These are phyloP conservation scores for Allolobophora icterica DNA, from an alignment of 2,888 invertebrate species.

Conservation along the genomic window DNA sequence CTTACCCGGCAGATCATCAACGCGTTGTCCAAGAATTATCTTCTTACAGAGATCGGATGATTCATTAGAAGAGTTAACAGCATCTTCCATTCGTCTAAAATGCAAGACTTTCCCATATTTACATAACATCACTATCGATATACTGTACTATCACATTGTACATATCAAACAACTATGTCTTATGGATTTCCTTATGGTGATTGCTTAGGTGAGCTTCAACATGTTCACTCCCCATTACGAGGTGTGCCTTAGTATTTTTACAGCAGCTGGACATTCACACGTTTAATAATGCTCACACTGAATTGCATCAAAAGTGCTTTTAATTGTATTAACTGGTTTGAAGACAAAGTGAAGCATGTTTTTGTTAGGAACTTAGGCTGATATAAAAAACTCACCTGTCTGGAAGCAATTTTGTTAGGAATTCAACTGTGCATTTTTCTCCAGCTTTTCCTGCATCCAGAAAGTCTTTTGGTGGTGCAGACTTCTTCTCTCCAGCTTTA, in stretches of 20 bases:
- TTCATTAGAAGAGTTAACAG: slow-evolving; percentile 49
- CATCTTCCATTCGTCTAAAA: slow-evolving; percentile 55
- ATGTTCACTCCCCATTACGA: no score
- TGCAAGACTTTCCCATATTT: slow-evolving; percentile 12
- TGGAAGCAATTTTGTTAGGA: slow-evolving; percentile 53
- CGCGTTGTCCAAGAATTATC: slow-evolving; percentile 50
- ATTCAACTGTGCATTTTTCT: slow-evolving; percentile 53
- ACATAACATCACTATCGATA: not conserved
- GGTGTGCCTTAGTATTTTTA: no score
- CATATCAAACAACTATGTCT: not conserved
- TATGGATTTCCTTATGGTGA: no score
- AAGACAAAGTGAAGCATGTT: not conserved
- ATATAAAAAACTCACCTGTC: slow-evolving; percentile 51
- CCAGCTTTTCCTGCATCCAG: slow-evolving; percentile 35
- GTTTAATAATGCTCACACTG: not conserved
- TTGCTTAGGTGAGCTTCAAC: no score
- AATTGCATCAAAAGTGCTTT: not conserved
- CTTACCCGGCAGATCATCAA: slow-evolving; percentile 25
- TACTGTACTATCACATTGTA: no score
- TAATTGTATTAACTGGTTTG: not conserved
- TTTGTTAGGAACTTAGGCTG: not conserved
- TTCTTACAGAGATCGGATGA: slow-evolving; percentile 53
- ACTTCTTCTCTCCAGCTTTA: slow-evolving; percentile 48
- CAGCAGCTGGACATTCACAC: no score
- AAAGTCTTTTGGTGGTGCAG: slow-evolving; percentile 52